Percentiles rank a stretch among this genome's conserved stretches.
Conservation (phyloP, 2,888 invertebrate genomes). For the Plagodis pulveraria region DNA sequence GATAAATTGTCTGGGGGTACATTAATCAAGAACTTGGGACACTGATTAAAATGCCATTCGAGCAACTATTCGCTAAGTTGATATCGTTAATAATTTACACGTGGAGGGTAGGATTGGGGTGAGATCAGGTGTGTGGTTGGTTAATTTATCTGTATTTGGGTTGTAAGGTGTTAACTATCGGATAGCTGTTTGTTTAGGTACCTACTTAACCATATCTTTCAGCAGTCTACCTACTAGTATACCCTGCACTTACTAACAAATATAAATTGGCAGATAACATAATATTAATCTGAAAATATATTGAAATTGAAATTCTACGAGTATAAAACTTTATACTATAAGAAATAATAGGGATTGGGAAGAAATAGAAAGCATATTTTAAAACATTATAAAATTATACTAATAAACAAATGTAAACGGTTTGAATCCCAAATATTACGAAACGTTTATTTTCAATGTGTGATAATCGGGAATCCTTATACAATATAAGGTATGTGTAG, state of each 20-base stretch:
- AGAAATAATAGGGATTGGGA: neutral
- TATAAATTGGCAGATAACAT: no score
- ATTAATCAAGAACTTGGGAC: constrained; percentile 86
- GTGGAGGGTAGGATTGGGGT: constrained; percentile 61
- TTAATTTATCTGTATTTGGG: constrained; percentile 37
- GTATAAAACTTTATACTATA: neutral
- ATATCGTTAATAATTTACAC: constrained; percentile 83
- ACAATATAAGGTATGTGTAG: no score
- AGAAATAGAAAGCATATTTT: neutral
- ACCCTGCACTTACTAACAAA: no score
- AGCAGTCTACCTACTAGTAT: no score
- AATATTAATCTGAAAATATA: neutral
- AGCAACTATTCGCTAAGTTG: constrained; percentile 81
- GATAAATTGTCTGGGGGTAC: constrained; percentile 79
- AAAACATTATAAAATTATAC: neutral
- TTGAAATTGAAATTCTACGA: no score
- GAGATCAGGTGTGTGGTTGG: constrained; percentile 68
- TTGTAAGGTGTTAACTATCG: constrained; percentile 29
- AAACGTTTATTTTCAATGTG: no score
- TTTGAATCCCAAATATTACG: no score
- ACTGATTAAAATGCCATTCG: constrained; percentile 85
- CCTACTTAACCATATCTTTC: neutral
- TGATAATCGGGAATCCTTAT: no score
- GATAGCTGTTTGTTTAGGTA: constrained; percentile 24
- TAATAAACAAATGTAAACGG: no score